Percentiles rank a stretch among this genome's conserved stretches.
Conservation (phyloP, 2,888 invertebrate genomes). For the Phalera bucephala region DNA sequence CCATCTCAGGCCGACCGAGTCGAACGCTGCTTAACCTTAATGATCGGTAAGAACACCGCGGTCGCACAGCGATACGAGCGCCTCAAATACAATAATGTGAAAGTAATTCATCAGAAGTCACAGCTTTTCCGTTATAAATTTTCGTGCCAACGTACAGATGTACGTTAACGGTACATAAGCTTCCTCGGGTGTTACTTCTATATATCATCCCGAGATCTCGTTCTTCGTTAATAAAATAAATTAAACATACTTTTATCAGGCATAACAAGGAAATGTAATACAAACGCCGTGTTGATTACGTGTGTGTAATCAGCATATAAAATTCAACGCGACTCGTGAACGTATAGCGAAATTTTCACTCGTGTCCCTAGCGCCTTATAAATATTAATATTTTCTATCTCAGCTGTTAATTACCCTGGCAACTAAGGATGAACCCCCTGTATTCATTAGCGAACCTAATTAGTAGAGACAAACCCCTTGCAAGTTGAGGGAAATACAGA, state of each 20-base stretch:
- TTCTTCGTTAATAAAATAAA: conserved; percentile 14
- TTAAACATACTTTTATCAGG: conserved; percentile 17
- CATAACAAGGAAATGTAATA: conserved; percentile 20
- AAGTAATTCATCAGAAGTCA: too few relatives aligned
- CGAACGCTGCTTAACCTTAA: too few relatives aligned
- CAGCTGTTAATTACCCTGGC: conserved; percentile 73
- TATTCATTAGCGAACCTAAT: conserved; percentile 76
- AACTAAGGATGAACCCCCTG: conserved; percentile 68
- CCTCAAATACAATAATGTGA: too few relatives aligned
- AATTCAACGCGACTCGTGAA: conserved; percentile 59
- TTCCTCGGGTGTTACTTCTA: neutral
- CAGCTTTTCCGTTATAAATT: too few relatives aligned
- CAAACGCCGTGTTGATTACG: conserved; percentile 32
- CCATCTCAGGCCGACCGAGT: too few relatives aligned
- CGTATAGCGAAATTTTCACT: conserved; percentile 58
- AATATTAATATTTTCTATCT: conserved; percentile 79
- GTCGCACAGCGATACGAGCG: too few relatives aligned
- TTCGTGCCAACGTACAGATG: too few relatives aligned
- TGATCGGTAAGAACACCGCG: too few relatives aligned
- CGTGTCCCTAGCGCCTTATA: conserved; percentile 57
- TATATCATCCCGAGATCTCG: neutral
- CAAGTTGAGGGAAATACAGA: conserved; percentile 41
- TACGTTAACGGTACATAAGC: too few relatives aligned
- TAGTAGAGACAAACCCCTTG: conserved; percentile 61
- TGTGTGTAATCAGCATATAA: conserved; percentile 50